Base-by-base conservation (phyloP, 1,140 invertebrate species). In the Tribolium madens region DNA sequence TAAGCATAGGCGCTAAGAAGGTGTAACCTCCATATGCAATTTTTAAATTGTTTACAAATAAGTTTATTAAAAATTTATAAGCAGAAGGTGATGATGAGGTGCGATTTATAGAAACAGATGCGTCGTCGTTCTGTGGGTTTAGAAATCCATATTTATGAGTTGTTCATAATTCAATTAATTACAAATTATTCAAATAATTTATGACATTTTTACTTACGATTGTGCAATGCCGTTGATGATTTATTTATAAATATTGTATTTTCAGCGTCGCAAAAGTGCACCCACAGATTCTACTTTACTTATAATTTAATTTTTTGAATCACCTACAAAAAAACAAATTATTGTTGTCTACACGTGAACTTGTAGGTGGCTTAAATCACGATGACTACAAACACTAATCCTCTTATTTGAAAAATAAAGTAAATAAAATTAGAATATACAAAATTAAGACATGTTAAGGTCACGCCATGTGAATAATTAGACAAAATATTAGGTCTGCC, bases 31-130 rank as follows among this genome's bases (percentile, higher is more conserved):
- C 17, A 57, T 64, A 33, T 64, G 57, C 57, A 64, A 64, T 64
- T 64, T 64, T 64, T 64, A 64, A 64, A 64, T 33, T 64, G 57
- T 64, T 64, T 64, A 64, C 57, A 64, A 64, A 64, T 64, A 64
- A 33, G 57, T 64, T 57, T 64, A 64, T 33, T 33, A 64, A 64
- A 31, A 64, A 64, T 64, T 31, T 64, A 64, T 64, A 64, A 64
- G 57, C 26, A 64, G 57, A 33, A 64, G 57, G 57, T 64, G 57
- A 64, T 64, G 57, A 64, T 64, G 57, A 33, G 31, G 57, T 64
- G 57, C 57, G 57, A 64, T 64, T 64, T 26, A 64, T 64, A n/a
- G 14, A 13, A 13, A 64, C 57, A 64, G 57, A 64, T 64, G 57
- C 57, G 57, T 64, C 57, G 57, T 33, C 57, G 57, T 26, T 3